Conservation (phyloP, 2,888 invertebrate species). For the Candidula unifasciata region DNA sequence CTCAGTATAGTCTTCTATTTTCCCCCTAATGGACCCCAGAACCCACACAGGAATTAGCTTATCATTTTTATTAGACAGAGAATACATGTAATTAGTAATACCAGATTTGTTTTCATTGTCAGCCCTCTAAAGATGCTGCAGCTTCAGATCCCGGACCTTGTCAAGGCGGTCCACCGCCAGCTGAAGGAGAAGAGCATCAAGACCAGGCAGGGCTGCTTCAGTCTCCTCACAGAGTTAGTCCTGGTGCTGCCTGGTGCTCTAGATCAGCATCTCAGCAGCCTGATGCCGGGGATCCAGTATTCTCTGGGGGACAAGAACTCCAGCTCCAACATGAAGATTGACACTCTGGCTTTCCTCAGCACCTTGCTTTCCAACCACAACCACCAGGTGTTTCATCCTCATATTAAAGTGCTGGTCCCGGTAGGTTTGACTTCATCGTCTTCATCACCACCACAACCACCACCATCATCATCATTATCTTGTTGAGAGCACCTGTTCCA, state of each 20-base stretch:
- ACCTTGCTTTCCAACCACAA: conserved; percentile 88
- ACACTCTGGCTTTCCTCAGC: conserved; percentile 93
- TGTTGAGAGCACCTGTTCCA: no score
- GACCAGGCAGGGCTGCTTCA: conserved; percentile 91
- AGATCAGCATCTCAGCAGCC: conserved; percentile 87
- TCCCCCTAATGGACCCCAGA: no score
- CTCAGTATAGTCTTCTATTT: no score
- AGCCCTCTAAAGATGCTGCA: conserved; percentile 77
- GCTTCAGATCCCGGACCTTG: conserved; percentile 85
- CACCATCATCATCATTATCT: not conserved
- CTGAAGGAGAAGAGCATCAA: conserved; percentile 82
- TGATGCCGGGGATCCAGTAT: conserved; percentile 93
- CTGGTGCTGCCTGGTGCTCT: conserved; percentile 92
- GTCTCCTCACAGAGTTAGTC: conserved; percentile 92
- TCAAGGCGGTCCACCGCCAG: conserved; percentile 91
- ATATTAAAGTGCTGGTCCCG: conserved; percentile 73
- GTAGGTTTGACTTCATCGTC: conserved; percentile 76
- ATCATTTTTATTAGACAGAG: no score
- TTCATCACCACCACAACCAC: not conserved
- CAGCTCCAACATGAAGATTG: conserved; percentile 96
- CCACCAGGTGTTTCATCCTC: conserved; percentile 79
- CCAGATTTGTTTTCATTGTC: conserved; percentile 1
- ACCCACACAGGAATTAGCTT: no score
- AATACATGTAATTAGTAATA: not conserved
- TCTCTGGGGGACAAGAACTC: conserved; percentile 92